Evolutionary conservation across 2,888 invertebrate species (phyloP), one percentile per base, ranked within the genome.

Genomic region (Drosophila meridionalis): DNA sequence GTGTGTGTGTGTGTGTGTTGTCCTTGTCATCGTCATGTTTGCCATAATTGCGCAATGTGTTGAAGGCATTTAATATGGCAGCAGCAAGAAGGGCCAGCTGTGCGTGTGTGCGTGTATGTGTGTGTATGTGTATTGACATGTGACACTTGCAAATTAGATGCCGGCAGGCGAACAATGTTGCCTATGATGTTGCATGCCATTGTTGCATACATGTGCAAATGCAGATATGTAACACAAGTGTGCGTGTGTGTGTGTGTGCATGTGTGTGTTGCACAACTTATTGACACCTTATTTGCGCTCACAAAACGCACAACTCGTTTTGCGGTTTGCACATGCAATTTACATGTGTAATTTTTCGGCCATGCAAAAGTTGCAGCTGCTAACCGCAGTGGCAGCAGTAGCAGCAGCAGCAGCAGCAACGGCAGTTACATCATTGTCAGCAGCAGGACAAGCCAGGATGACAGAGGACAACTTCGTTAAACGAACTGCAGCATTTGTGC

Each of bases 261-360:
- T 4, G 48, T 65, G 65, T 53, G 65, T 55, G 47, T 40, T 55
- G 68, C 76, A 77, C 73, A 87, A 87, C 86, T 87, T 86, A 86
- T 85, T 86, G 85, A 87, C 85, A 86, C 87, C 85, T 86, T 86
- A 86, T 87, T 86, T 87, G 73, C 73, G 70, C 53, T 57, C 68
- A 67, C 75, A 74, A 83, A 75, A 73, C 70, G 84, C 69, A 82
- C 81, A 78, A 72, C 86, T 82, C 76, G 87, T 80, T 52, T 82
- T 88, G 88, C 74, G 88, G 89, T 88, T 83, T 82, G 78, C 82
- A 89, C 87, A 80, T 86, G 75, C 80, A 82, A 87, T 90, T 91
- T 91, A 87, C 90, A 91, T 91, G 81, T 88, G 89, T 89, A 91
- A 90, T 91, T 89, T 90, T 88, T 83, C 61, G 81, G 70, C 66